Evolutionary conservation across 2,113 vertebrate genomes (phyloP).

Genomic region (Megatriorchis doriae): DNA sequence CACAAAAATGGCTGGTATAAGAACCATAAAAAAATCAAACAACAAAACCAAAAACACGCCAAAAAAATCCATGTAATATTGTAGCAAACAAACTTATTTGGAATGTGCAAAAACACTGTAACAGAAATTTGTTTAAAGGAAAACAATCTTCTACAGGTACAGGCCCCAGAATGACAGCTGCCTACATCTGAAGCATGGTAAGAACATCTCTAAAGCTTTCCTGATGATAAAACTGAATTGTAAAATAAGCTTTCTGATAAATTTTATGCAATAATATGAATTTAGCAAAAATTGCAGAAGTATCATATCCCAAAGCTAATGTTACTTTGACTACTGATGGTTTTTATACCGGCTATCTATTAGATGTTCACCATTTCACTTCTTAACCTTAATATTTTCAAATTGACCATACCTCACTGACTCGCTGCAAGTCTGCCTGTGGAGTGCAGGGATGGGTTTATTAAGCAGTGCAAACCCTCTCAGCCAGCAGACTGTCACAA

Average conservation of each 20-base stretch:
- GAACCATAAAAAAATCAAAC: constrained; percentile 52
- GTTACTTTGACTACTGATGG: constrained; percentile 48
- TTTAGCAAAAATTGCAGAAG: constrained; percentile 49
- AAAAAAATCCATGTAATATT: constrained; percentile 27
- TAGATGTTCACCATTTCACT: constrained; percentile 13
- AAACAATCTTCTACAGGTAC: constrained; percentile 98
- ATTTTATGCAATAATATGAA: constrained; percentile 39
- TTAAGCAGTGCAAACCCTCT: not conserved
- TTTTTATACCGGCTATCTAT: constrained; percentile 73
- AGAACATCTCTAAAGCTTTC: constrained; percentile 82
- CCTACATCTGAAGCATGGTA: constrained; percentile 99
- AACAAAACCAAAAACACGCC: constrained; percentile 9
- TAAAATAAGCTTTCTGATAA: constrained; percentile 50
- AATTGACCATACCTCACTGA: constrained; percentile 47
- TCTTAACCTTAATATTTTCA: not conserved
- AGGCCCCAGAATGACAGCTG: constrained; percentile 99
- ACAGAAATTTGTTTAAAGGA: constrained; percentile 84
- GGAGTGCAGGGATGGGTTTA: not conserved
- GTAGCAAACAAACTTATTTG: constrained; percentile 66
- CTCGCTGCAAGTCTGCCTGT: not conserved
- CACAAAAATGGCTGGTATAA: constrained; percentile 71
- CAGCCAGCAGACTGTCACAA: not conserved
- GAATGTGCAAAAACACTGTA: constrained; percentile 72
- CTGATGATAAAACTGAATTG: constrained; percentile 60
- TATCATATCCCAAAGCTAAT: constrained; percentile 35